Evolutionary conservation across 2,888 invertebrate genomes (phyloP), one percentile per base, ranked within the genome.

Genomic region (Leucoptera coffeella): DNA sequence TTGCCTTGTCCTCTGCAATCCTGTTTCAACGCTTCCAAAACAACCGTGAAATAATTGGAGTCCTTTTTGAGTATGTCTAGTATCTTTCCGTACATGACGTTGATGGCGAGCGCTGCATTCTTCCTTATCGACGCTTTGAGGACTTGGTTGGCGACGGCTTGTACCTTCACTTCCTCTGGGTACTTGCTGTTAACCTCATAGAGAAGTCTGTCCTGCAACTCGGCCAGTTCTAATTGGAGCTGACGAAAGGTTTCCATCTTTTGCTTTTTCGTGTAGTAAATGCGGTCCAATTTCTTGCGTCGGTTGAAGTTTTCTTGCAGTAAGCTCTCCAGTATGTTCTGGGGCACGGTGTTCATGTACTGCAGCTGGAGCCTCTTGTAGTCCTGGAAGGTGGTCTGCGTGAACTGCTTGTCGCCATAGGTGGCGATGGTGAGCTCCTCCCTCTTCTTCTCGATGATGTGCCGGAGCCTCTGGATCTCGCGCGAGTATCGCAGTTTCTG

Each of bases 11-110:
- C 62, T 21, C 65, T 50, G 31, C 75, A 74, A 41, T 83, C 80
- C 14, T 65, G 41, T 37, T 73, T 69, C 24, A 82, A 46, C 1
- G 74, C 72, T 19, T 69, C 65, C 28, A 82, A 43, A 3, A 82
- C 74, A 1, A 74, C 74, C 24, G 80, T 78, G 37, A 77, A 81
- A 40, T 78, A 78, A 5, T 77, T 60, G 0, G 78, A 67, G 40
- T 83, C 82, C 67, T 78, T 78, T 47, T 76, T 76, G 28, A 82
- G 54, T 31, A 80, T 76, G 19, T 73, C 71, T 26, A 80, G 46
- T 39, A 82, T 78, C 39, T 73, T 67, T 32, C 57, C 61, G 39
- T 81, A 82, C 40, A 78, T 77, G 30, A 73, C 67, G 37, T 69
- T 61, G 34, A 81, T 78, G n/a, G 77, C 74, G 24, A 75, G 59